A percentile compares a stretch with the other conserved stretches of the same genome.
phyloP scores from a whole-genome alignment of 1,140 invertebrate species.

The Ceratosolen fusciceps region DNA sequence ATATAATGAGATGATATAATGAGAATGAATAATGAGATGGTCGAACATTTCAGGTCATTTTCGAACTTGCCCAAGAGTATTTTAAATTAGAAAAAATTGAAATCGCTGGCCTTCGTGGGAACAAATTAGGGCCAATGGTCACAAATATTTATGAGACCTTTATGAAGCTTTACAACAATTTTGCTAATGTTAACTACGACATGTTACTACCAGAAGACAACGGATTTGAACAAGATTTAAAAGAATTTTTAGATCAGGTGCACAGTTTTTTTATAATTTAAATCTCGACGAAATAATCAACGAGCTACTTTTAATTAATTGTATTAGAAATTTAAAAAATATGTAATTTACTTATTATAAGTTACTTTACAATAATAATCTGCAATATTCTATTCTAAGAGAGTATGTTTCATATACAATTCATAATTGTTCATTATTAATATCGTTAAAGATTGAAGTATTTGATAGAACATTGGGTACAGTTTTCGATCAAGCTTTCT shows the following conservation, averaged over 20 bases:
- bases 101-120: conserved; percentile 83
- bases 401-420: too few species aligned
- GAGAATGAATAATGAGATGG: not conserved
- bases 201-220: conserved; percentile 78
- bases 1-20: not conserved
- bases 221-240: conserved; percentile 74
- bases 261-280: too few species aligned
- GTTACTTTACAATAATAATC: too few species aligned
- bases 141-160: conserved; percentile 80
- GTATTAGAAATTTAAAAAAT: too few species aligned
- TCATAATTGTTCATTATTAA: too few species aligned
- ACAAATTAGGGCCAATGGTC: conserved; percentile 73
- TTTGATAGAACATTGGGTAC: conserved; percentile 83
- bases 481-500: conserved; percentile 82
- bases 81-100: conserved; percentile 91
- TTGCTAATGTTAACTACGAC: conserved; percentile 80
- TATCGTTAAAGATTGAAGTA: conserved; percentile 71
- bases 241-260: conserved; percentile 63
- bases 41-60: conserved; percentile 75
- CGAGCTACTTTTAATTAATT: too few species aligned
- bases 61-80: conserved; percentile 84
- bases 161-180: conserved; percentile 77
- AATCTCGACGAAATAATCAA: too few species aligned
- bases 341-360: too few species aligned
- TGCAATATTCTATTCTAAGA: too few species aligned